Base-by-base conservation (phyloP, 2,113 vertebrate genomes). In the Struthidea cinerea region DNA sequence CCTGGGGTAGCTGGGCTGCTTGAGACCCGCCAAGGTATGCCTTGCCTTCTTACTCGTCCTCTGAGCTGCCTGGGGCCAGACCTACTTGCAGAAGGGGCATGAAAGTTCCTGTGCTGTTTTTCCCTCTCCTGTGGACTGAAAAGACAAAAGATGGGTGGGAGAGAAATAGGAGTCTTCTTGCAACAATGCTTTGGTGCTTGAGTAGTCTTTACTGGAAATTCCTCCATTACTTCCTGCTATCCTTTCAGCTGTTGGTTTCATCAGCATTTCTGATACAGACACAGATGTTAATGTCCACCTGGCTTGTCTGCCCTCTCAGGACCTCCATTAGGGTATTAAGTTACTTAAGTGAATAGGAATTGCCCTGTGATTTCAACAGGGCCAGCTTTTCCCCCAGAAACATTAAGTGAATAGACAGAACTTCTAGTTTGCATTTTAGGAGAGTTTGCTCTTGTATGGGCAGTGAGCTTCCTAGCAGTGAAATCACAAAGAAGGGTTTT, bases 181-280 rank as follows among this genome's bases (percentile, higher is more conserved):
- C 68, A 83, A 32, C 6, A 69, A 4, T 8, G 2, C 18, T 81
- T 81, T 33, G 15, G 27, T 70, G 16, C 42, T 76, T 55, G 10
- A 41, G 27, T 56, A 42, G 21, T 32, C 35, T 67, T 80, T 39
- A 19, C 55, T 61, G 39, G 33, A 63, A 92, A 44, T 78, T 74
- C 23, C 35, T 50, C 64, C 35, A 6, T 0, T 0, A 30, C 14
- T 85, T 90, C 8, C 50, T 11, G 1, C 11, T 46, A 52, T 84
- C 26, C 39, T 63, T n/a, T 68, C 59, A 23, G 26, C 32, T 81
- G 16, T 50, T 84, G 44, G 8, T 89, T 84, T 84, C 59, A 46
- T 33, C n/a, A 17, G 26, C 49, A 15, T 52, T 88, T 86, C 39
- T 80, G 32, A 37, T 32, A 46, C 13, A 70, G 17, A n/a, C n/a